Percentiles rank a stretch among this genome's conserved stretches.
Conservation (phyloP, 2,113 vertebrate genomes). For the Rhinolophus ferrumequinum region DNA sequence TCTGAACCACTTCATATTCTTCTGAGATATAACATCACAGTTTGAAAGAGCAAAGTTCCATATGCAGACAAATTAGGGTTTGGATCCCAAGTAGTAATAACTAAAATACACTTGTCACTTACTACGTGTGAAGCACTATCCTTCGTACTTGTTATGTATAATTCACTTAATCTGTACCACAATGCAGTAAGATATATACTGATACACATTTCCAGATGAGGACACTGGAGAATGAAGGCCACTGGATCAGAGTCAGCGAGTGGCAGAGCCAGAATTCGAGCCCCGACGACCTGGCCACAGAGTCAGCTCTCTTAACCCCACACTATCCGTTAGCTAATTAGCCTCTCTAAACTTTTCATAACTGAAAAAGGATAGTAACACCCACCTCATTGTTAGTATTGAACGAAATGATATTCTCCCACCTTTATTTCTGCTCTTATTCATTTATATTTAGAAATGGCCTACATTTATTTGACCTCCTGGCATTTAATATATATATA, state of each 20-base stretch:
- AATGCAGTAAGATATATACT: not conserved
- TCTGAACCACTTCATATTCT: not conserved
- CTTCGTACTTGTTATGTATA: not conserved
- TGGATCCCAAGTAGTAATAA: not conserved
- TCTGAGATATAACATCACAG: not conserved
- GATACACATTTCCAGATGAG: not conserved
- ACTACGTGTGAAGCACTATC: not conserved
- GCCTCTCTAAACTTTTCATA: not conserved
- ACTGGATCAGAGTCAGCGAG: not conserved
- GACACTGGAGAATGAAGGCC: not conserved
- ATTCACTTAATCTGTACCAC: not conserved
- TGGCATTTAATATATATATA: no score
- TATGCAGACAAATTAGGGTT: not conserved
- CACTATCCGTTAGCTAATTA: not conserved
- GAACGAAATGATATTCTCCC: not conserved
- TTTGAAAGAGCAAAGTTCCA: not conserved
- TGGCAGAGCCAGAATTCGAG: not conserved
- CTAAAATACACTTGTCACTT: not conserved
- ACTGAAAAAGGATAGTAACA: not conserved
- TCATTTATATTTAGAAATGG: not conserved
- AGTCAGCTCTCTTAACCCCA: not conserved
- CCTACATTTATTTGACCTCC: not conserved
- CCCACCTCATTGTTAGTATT: not conserved
- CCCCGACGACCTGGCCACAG: fast-evolving
- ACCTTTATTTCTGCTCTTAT: not conserved